phyloP scores from a whole-genome alignment of 1,140 invertebrate species.

The Bradysia coprophila region DNA sequence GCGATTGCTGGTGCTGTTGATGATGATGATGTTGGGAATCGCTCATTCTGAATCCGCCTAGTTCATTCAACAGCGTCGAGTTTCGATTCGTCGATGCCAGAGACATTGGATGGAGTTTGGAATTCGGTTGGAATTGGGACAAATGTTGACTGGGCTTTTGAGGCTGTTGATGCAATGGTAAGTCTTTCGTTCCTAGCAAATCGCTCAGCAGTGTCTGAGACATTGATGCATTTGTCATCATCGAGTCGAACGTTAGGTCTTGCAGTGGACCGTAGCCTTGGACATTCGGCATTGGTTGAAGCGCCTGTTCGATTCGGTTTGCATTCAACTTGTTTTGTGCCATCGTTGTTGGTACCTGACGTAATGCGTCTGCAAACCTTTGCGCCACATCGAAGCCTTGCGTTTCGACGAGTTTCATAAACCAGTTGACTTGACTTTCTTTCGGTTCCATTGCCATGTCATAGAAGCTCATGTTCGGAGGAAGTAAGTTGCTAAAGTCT shows the following conservation, averaged over 20 bases:
- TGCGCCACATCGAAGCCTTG: constrained; percentile 22
- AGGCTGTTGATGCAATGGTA: constrained; percentile 9
- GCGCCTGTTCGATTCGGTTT: background rate
- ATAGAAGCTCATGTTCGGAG: constrained; percentile 22
- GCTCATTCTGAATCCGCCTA: background rate
- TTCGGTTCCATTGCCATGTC: constrained; percentile 22
- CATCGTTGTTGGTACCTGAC: constrained; percentile 10
- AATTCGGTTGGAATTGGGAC: constrained; percentile 3
- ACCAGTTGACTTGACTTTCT: constrained; percentile 23
- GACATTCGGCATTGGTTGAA: too few relatives aligned
- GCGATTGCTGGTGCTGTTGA: constrained; percentile 7
- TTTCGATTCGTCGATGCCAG: too few relatives aligned
- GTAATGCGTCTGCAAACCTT: constrained; percentile 20
- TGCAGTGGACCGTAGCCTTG: background rate
- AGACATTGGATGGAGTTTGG: constrained; percentile 4
- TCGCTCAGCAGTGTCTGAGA: background rate
- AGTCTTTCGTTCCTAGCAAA: background rate
- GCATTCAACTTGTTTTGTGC: constrained; percentile 8
- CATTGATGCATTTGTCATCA: background rate
- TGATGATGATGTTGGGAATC: constrained; percentile 3
- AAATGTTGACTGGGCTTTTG: constrained; percentile 4
- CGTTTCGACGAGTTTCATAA: constrained; percentile 16
- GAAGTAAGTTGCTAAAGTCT: constrained; percentile 13
- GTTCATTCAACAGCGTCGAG: too few relatives aligned
- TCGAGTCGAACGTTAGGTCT: background rate